Percentiles rank a stretch among this genome's conserved stretches.
Evolutionary conservation across 1,140 invertebrate species (phyloP).

Genomic region (Hylyphantes graminicola): DNA sequence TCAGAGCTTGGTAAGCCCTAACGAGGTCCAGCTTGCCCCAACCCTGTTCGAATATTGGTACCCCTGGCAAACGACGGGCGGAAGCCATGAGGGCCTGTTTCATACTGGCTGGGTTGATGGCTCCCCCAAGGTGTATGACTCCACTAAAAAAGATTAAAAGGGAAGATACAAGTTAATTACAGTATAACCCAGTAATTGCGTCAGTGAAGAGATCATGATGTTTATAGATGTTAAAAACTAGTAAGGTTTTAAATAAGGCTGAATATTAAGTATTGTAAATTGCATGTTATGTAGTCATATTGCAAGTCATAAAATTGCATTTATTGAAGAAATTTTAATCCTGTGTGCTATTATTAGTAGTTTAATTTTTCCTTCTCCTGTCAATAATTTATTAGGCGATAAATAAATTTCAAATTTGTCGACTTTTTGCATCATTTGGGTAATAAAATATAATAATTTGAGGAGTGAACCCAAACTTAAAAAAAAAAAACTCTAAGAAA

Average conservation of each 20-base stretch:
- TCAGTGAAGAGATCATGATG: neutral
- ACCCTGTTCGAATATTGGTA: conserved; percentile 98
- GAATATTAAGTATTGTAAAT: neutral
- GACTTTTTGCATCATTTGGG: too few relatives aligned
- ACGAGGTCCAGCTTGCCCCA: conserved; percentile 92
- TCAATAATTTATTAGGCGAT: too few relatives aligned
- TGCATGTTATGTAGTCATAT: neutral
- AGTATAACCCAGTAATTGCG: neutral
- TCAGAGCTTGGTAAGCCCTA: conserved; percentile 83
- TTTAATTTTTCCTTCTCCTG: too few relatives aligned
- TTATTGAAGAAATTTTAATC: too few relatives aligned
- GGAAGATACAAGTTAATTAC: conserved; percentile 17
- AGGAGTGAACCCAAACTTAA: too few relatives aligned
- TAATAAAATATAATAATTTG: too few relatives aligned
- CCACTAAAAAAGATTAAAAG: conserved; percentile 66
- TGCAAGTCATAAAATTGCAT: too few relatives aligned
- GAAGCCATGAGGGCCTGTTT: conserved; percentile 93
- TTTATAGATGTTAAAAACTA: neutral
- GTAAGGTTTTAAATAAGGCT: neutral
- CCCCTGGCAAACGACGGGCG: conserved; percentile 82
- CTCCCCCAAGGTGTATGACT: conserved; percentile 71
- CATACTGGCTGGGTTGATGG: conserved; percentile 92
- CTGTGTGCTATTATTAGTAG: too few relatives aligned
- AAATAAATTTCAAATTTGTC: too few relatives aligned
- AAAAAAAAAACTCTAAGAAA: too few relatives aligned